Percentiles rank a stretch among this genome's conserved stretches.
These are phyloP conservation scores for Athalia cordata DNA, from an alignment of 2,888 invertebrate species.

Conservation along the genomic window DNA sequence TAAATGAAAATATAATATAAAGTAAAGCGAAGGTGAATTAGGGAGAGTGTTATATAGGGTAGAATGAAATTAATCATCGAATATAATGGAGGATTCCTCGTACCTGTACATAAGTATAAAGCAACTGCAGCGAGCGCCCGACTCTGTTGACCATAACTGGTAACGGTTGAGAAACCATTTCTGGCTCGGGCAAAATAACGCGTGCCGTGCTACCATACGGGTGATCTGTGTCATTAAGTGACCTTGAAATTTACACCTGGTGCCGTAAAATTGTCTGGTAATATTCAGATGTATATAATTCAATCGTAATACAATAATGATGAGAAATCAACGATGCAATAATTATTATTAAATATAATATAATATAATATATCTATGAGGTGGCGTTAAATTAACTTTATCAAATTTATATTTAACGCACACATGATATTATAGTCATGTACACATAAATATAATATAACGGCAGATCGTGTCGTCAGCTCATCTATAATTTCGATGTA, in stretches of 20 bases:
- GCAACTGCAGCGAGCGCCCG: neutral
- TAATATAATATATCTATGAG: too few species aligned
- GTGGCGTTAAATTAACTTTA: too few species aligned
- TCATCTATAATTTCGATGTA: too few species aligned
- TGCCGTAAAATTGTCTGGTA: neutral
- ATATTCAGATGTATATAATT: neutral
- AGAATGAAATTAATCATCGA: neutral
- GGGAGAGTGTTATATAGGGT: neutral
- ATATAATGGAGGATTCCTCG: neutral
- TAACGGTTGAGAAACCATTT: slow-evolving; percentile 42
- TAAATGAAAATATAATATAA: too few species aligned
- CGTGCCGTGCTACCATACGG: slow-evolving; percentile 13
- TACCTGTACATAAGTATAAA: neutral
- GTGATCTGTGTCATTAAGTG: slow-evolving; percentile 40
- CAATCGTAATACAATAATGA: neutral
- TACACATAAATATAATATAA: too few species aligned
- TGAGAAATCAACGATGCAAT: too few species aligned
- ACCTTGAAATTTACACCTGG: slow-evolving; percentile 35
- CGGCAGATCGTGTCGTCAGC: too few species aligned
- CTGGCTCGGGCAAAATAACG: slow-evolving; percentile 8
- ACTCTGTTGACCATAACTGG: slow-evolving; percentile 32
- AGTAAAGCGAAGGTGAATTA: slow-evolving; percentile 27
- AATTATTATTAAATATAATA: too few species aligned
- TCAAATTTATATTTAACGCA: too few species aligned
- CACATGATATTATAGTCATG: too few species aligned